Conservation (phyloP, 2,888 invertebrate species). For the Tenthredo scrophulariae region DNA sequence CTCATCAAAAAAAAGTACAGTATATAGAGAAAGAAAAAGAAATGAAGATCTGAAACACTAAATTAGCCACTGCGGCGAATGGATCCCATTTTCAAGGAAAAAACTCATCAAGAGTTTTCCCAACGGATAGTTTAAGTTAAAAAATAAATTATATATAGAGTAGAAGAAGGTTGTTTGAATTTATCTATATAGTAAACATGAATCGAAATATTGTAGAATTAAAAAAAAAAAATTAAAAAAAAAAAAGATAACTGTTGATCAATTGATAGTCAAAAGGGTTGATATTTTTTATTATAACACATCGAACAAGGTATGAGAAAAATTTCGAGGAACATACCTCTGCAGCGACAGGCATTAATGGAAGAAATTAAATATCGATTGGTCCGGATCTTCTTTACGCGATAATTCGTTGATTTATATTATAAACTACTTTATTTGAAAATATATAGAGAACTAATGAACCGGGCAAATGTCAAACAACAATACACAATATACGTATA, state of each 20-base stretch:
- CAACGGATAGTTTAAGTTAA: neutral
- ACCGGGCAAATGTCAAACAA: neutral
- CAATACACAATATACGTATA: neutral
- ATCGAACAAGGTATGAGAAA: neutral
- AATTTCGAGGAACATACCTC: slow-evolving; percentile 24
- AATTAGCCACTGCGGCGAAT: neutral
- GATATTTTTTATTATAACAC: neutral
- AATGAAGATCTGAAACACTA: neutral
- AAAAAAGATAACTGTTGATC: neutral
- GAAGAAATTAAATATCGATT: slow-evolving; percentile 36
- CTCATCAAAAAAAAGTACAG: neutral
- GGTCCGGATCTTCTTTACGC: slow-evolving; percentile 5
- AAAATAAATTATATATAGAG: neutral
- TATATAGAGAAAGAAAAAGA: neutral
- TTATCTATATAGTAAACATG: neutral
- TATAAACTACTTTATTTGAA: neutral
- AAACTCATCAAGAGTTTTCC: neutral
- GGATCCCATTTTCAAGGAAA: neutral
- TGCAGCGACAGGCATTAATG: slow-evolving; percentile 35
- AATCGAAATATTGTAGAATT: neutral
- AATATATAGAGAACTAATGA: neutral
- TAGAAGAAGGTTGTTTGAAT: neutral
- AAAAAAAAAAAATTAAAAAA: neutral
- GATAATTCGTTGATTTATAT: neutral
- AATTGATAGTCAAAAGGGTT: neutral